phyloP scores from a whole-genome alignment of 2,888 invertebrate species.

The Odiellus spinosus region DNA sequence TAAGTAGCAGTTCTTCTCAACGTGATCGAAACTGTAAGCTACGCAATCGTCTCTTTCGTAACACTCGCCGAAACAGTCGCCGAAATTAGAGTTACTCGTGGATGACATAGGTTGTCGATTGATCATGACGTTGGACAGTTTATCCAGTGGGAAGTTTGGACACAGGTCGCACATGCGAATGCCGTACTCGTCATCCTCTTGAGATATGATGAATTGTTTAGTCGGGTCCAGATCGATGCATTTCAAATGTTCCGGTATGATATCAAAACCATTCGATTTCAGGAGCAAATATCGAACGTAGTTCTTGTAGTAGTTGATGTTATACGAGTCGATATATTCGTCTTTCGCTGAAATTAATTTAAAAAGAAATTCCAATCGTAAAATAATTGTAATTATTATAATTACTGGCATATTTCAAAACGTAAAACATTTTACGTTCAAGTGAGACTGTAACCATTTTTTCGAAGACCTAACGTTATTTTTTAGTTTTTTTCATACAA shows the following conservation, averaged over 20 bases:
- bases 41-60: not conserved
- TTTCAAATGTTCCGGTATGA: not conserved
- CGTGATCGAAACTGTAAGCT: slow-evolving; percentile 1
- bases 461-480: too few relatives aligned
- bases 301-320: not conserved
- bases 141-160: not conserved
- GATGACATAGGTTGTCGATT: not conserved
- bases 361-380: not conserved
- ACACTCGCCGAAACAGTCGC: slow-evolving; percentile 1
- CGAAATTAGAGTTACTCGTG: not conserved
- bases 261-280: not conserved
- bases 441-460: too few relatives aligned
- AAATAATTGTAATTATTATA: too few relatives aligned
- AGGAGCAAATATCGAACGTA: not conserved
- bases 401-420: too few relatives aligned
- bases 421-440: too few relatives aligned
- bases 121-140: not conserved
- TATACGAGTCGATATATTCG: not conserved
- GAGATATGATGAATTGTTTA: not conserved
- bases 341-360: not conserved
- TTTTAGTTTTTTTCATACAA: too few relatives aligned
- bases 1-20: not conserved
- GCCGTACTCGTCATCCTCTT: not conserved
- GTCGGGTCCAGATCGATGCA: not conserved
- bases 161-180: slow-evolving; percentile 4